phyloP scores from a whole-genome alignment of 2,888 invertebrate genomes.

The Drosophila nr. perissopoda region DNA sequence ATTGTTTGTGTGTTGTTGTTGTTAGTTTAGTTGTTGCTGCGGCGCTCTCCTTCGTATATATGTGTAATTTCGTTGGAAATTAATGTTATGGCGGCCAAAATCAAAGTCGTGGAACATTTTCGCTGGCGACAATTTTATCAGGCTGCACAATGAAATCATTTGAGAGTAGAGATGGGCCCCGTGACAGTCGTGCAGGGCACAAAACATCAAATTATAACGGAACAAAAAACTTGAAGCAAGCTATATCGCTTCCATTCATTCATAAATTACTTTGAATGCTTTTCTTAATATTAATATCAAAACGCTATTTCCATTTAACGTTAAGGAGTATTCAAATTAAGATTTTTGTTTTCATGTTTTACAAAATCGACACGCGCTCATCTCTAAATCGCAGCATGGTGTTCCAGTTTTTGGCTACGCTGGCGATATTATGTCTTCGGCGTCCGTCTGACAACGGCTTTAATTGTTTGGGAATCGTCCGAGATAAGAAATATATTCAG shows the following conservation, averaged over 20 bases:
- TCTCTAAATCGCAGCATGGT: conserved; percentile 11
- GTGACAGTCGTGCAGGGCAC: neutral
- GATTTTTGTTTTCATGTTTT: neutral
- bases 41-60: conserved; percentile 37
- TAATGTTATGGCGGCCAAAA: conserved; percentile 81
- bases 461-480: conserved; percentile 37
- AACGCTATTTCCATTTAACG: neutral
- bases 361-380: neutral
- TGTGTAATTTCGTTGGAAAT: conserved; percentile 78
- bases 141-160: conserved; percentile 79
- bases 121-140: conserved; percentile 83
- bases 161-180: conserved; percentile 38
- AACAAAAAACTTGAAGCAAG: neutral
- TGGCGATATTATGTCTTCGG: conserved; percentile 74
- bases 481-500: conserved; percentile 41
- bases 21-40: conserved; percentile 14
- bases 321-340: neutral
- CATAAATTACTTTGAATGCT: neutral
- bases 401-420: conserved; percentile 52
- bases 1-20: conserved; percentile 26
- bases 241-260: neutral
- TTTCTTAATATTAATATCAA: neutral
- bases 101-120: conserved; percentile 79
- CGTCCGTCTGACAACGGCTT: conserved; percentile 64
- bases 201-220: neutral